phyloP scores from a whole-genome alignment of 2,113 vertebrate species.

The Procavia capensis region DNA sequence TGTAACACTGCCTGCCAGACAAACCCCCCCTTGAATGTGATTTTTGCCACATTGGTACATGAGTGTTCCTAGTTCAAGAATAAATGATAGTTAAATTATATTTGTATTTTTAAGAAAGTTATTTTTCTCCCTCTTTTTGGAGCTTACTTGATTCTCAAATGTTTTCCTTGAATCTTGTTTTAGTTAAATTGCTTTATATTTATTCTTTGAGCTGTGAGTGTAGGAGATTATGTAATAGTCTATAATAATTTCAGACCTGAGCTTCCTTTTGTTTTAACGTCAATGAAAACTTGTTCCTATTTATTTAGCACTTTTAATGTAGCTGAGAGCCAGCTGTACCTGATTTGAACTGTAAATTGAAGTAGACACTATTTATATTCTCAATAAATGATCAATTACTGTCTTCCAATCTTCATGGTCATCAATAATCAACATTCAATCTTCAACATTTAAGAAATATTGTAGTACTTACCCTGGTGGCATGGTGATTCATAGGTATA shows the following conservation, averaged over 20 bases:
- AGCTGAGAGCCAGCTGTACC: not conserved
- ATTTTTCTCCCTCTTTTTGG: not conserved
- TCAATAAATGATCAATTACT: not conserved
- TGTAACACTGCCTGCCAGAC: constrained; percentile 43
- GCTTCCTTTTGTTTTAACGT: constrained; percentile 23
- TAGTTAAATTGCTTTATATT: not conserved
- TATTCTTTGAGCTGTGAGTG: not conserved
- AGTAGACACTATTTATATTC: not conserved
- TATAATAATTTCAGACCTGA: not conserved
- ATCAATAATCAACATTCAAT: not conserved
- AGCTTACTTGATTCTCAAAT: constrained; percentile 7
- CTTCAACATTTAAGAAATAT: not conserved
- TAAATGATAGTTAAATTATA: not conserved
- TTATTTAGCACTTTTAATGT: not conserved
- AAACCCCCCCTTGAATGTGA: constrained; percentile 38
- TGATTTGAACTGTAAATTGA: constrained; percentile 41
- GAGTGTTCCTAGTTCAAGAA: constrained; percentile 8
- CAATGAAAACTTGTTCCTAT: not conserved
- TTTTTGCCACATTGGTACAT: constrained; percentile 46
- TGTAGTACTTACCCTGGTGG: constrained; percentile 30
- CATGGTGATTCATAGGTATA: no score
- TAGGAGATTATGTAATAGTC: not conserved
- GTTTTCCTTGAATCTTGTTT: constrained; percentile 10
- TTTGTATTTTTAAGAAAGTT: constrained; percentile 30
- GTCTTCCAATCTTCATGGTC: not conserved